Conservation (phyloP, 1,140 invertebrate species). For the Capitella teleta region DNA sequence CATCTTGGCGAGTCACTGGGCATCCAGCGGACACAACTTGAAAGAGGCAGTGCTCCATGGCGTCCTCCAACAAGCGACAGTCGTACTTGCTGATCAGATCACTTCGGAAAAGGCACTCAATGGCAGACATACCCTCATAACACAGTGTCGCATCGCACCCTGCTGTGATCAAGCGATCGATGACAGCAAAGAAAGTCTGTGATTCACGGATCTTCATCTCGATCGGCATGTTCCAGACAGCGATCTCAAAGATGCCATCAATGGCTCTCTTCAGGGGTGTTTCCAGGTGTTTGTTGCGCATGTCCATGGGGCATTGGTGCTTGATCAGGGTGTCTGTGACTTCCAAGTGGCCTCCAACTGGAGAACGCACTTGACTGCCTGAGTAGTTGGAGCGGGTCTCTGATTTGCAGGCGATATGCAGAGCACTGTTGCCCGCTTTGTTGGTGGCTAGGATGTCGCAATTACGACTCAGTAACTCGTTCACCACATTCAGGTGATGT, state of each 20-base stretch:
- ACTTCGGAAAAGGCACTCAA: no score
- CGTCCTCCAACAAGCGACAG: no score
- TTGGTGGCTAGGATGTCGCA: conserved; percentile 1
- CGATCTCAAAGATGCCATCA: not conserved
- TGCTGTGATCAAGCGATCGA: not conserved
- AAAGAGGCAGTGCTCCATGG: no score
- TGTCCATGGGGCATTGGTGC: not conserved
- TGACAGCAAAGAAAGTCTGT: not conserved
- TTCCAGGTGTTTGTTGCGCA: not conserved
- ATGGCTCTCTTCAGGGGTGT: not conserved
- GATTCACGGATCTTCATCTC: not conserved
- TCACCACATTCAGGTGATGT: not conserved
- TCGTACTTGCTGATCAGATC: no score
- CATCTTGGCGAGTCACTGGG: no score
- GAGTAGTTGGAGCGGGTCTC: not conserved
- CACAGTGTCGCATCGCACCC: no score
- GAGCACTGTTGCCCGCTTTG: not conserved
- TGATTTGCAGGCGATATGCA: not conserved
- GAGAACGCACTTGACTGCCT: not conserved
- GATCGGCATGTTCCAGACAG: not conserved
- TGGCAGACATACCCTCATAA: no score
- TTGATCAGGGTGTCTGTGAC: not conserved
- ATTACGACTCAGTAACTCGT: not conserved
- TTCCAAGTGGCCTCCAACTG: not conserved
- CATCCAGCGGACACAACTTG: no score